Evolutionary conservation across 1,140 invertebrate species (phyloP).

Genomic region (Drosophila neocordata): DNA sequence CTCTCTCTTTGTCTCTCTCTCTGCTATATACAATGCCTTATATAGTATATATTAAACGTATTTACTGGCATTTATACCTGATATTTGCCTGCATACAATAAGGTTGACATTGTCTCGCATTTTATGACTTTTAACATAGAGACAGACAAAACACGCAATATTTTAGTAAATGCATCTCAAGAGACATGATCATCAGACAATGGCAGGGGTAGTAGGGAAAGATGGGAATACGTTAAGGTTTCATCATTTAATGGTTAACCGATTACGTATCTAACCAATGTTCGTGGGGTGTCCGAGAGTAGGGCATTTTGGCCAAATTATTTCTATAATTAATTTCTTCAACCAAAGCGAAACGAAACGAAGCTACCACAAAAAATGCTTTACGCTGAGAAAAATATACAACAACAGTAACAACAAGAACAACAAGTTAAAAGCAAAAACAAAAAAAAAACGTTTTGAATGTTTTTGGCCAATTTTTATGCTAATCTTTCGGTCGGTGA

Average conservation of each 20-base stretch:
- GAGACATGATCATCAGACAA: not conserved
- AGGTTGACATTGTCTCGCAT: slow-evolving; percentile 54
- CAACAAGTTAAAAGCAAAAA: too few relatives aligned
- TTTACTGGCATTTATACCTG: slow-evolving; percentile 7
- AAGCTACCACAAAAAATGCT: too few relatives aligned
- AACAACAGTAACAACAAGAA: too few relatives aligned
- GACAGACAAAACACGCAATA: slow-evolving; percentile 54
- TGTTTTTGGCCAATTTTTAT: slow-evolving; percentile 47
- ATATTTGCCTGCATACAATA: slow-evolving; percentile 43
- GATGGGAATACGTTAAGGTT: not conserved
- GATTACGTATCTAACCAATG: not conserved
- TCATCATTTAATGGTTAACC: slow-evolving; percentile 57
- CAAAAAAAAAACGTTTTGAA: too few relatives aligned
- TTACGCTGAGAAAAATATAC: too few relatives aligned
- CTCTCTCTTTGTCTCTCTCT: not conserved
- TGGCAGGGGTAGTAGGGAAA: not conserved
- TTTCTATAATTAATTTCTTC: slow-evolving; percentile 44
- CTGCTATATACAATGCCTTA: not conserved
- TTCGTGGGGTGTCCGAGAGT: slow-evolving; percentile 14
- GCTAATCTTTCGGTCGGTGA: slow-evolving; percentile 55
- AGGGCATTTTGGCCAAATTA: slow-evolving; percentile 32
- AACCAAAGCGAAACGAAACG: slow-evolving; percentile 30
- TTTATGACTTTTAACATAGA: slow-evolving; percentile 29
- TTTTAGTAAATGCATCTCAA: slow-evolving; percentile 52
- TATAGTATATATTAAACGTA: slow-evolving; percentile 22